Base-by-base conservation (phyloP, 2,797 vertebrate species). In the Botia almorhae region DNA sequence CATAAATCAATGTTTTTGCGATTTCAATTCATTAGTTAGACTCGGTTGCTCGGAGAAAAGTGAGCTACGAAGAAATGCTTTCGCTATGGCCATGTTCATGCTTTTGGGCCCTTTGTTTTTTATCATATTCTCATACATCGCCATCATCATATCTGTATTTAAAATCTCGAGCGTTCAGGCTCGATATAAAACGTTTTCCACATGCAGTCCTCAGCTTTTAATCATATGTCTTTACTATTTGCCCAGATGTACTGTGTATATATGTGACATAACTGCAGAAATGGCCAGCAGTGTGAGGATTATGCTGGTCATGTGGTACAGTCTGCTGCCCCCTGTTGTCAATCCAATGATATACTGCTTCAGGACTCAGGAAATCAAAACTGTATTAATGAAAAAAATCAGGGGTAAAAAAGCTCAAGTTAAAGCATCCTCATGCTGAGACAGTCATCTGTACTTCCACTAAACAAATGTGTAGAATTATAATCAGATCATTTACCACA, bases 81-180 rank as follows among this genome's bases (percentile, higher is more conserved):
- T 33, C 67, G 33, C 64, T 23, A n/a, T 67, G 48, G 82, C 84
- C 14, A 82, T 85, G 76, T 48, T 67, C 7, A 33, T 58, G 0
- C 53, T 84, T 13, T 71, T 75, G 58, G 77, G 77, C 14, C 82
- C 82, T 7, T 65, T 84, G 4, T n/a, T 78, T 0, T 87, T 93
- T 1, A 94, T 94, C 3, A 80, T 92, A 29, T 71, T 88, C 17
- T 94, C 94, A 3, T 95, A 94, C 55, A 76, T 93, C 11, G 86
- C 86, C 53, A 91, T 93, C 14, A 87, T 93, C 29, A 72, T 43
- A 5, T 83, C 89, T 29, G 87, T 91, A 7, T 69, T 92, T 55
- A 88, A 79, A 69, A 91, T 92, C 16, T 83, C 83, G 5, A 87
- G 85, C 43, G 14, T 69, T 50, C 75, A 88, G 4, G 88, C 88